Base-by-base conservation (phyloP, 2,888 invertebrate species). In the Watsonalla cultraria region DNA sequence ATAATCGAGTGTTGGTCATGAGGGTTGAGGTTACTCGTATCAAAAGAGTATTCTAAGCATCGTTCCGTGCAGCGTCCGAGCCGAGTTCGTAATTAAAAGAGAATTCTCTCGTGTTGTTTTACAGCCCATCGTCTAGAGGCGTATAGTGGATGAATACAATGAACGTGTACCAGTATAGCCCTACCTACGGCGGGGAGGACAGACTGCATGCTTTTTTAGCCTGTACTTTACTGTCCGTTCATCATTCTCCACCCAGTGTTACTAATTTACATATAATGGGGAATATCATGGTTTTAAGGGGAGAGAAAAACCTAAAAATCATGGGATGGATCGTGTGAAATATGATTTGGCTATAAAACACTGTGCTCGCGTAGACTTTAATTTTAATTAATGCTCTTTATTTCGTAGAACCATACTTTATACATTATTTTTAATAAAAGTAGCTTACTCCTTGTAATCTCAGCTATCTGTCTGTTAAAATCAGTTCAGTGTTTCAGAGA, bases 21-120 rank as follows among this genome's bases (percentile, higher is more conserved):
- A 58, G 55, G 58, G 63, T 56, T 68, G 67, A 62, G 69, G 69
- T 74, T 77, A 24, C 24, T 24, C 24, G 24, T 24, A 74, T 78
- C 78, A 78, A 80, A 77, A 75, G 80, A 71, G 74, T 75, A 71
- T 75, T 76, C 76, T 75, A 80, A 77, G 76, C 76, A 68, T 67
- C 66, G 75, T 60, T 64, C 62, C 63, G 60, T 66, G 74, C 67
- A 35, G 74, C 78, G 78, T 73, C 76, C 76, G 68, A 70, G 67
- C 63, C 66, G 54, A 65, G 68, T 62, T 70, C 67, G 77, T 82
- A 80, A 81, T 82, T 82, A 80, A 80, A 81, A 78, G 76, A 74
- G 80, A 79, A 78, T 81, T 78, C 75, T 71, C 74, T 72, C 68
- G 69, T 68, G 78, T 81, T 80, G 80, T 81, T 80, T 79, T 78